Evolutionary conservation across 2,113 vertebrate genomes (phyloP).

Genomic region (Hydropotes inermis): DNA sequence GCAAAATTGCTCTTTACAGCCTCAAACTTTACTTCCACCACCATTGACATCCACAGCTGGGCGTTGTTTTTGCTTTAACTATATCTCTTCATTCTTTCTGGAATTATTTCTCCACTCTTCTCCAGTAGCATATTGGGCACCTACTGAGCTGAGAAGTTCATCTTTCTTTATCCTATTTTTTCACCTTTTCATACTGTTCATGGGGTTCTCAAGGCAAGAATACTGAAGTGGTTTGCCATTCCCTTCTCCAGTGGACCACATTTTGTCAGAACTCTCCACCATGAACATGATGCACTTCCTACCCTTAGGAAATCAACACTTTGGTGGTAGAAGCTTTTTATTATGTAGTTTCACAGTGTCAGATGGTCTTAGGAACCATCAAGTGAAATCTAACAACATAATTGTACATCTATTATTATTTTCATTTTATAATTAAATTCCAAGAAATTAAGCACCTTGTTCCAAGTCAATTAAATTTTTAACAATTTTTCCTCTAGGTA

Average conservation of each 20-base stretch:
- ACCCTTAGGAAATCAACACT: not conserved
- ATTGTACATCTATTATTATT: not conserved
- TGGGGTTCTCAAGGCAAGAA: not conserved
- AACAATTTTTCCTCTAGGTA: not conserved
- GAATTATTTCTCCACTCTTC: not conserved
- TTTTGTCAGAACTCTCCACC: not conserved
- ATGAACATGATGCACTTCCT: not conserved
- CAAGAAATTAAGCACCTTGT: not conserved
- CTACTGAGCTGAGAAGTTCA: not conserved
- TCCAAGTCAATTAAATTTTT: not conserved
- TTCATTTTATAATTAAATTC: not conserved
- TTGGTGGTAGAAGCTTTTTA: not conserved
- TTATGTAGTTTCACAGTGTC: not conserved
- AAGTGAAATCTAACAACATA: not conserved
- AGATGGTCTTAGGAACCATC: not conserved
- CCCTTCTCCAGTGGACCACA: not conserved
- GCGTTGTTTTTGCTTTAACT: not conserved
- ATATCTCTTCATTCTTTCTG: not conserved
- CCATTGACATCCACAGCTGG: not conserved
- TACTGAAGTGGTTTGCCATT: not conserved
- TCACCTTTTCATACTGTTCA: accelerated
- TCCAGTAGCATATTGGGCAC: not conserved
- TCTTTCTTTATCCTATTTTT: not conserved
- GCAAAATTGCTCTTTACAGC: not conserved
- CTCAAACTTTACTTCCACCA: not conserved